These are phyloP conservation scores for Matsumyia berberina DNA, from an alignment of 2,888 invertebrate genomes.

Conservation along the genomic window DNA sequence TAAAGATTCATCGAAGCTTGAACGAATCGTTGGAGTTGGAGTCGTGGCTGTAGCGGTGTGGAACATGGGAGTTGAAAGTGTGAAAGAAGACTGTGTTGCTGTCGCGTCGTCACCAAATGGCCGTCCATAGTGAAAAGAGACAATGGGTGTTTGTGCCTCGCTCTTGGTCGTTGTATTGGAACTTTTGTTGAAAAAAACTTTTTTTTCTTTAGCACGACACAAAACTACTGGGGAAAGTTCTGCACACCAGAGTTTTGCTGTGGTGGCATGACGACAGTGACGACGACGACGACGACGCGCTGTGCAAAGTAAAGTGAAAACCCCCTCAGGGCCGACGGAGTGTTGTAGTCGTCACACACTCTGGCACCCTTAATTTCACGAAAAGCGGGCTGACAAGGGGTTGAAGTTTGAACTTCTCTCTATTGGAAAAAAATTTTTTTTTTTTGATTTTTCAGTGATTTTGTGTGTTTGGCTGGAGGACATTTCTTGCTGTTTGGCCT, in stretches of 20 bases:
- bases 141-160: constrained; percentile 16
- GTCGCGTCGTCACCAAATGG: constrained; percentile 54
- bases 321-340: constrained; percentile 51
- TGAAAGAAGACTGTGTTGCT: constrained; percentile 18
- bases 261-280: too few species aligned
- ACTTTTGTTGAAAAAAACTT: constrained; percentile 56
- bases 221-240: constrained; percentile 55
- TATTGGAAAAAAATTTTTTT: constrained; percentile 52
- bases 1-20: constrained; percentile 70
- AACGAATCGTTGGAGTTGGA: constrained; percentile 68
- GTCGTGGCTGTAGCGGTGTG: constrained; percentile 18
- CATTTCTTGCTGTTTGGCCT: constrained; percentile 43
- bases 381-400: constrained; percentile 31
- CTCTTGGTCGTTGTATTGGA: constrained; percentile 31
- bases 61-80: constrained; percentile 7
- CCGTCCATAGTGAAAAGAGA: constrained; percentile 25
- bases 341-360: constrained; percentile 50
- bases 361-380: constrained; percentile 67
- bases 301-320: constrained; percentile 55
- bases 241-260: constrained; percentile 16
- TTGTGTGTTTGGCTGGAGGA: constrained; percentile 63
- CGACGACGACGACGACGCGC: not conserved
- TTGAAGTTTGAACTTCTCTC: not conserved
- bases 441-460: constrained; percentile 65
- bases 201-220: constrained; percentile 27